Base-by-base conservation (phyloP, 2,113 vertebrate species). In the Rhinogobius similis region DNA sequence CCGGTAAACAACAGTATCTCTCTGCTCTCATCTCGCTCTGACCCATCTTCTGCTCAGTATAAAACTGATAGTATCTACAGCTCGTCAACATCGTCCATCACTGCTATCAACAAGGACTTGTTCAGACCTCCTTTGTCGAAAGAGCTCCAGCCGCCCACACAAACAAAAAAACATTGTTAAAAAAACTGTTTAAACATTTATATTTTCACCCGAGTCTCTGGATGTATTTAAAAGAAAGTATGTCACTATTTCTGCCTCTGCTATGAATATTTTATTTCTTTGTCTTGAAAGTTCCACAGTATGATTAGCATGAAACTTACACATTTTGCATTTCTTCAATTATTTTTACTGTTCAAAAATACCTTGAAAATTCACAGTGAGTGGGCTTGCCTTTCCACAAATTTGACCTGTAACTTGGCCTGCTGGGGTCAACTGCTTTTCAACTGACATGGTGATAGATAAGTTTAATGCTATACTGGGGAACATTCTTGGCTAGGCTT, bases 101-200 rank as follows among this genome's bases (percentile, higher is more conserved):
- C 65, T 58, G 27, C 67, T 82, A 86, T 87, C 81, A 79, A 77
- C 80, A 86, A 82, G 83, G 65, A 32, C 73, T 39, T 52, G 24
- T 73, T 79, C 58, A 64, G 72, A 68, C 78, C 75, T 79, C 65
- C 32, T 64, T 68, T 64, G 63, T 26, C 4, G 56, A 71, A 65
- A 56, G 79, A 41, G 62, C 65, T 71, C 41, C 72, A 11, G 29
- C 10, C 0, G 18, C 58, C 58, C 29, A 56, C 50, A 68, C 58
- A 66, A 53, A 41, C 68, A 20, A 8, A 41, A 53, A 41, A 46
- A 58, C 55, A 61, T 20, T 72, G 20, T 9, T 77, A 75, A 87
- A 75, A 67, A 41, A 23, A 43, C 41, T 32, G 29, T 53, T 67
- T 74, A 10, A 23, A 71, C n/a, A 41, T 75, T 68, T 77, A 83